Evolutionary conservation across 2,113 vertebrate species (phyloP).

Genomic region (Sinosuthora webbiana): DNA sequence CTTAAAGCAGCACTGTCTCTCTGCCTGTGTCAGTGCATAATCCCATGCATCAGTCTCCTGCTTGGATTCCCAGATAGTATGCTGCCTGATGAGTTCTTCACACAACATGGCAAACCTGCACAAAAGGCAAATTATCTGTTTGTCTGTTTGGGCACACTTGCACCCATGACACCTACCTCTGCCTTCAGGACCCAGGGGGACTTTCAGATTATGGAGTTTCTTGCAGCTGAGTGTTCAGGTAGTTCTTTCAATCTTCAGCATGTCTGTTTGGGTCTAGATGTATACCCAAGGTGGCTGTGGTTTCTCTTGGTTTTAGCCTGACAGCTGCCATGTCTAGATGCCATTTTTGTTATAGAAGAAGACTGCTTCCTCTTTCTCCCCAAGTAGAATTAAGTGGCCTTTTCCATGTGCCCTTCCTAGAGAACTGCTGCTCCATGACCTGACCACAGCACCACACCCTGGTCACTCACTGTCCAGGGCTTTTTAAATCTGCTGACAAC

Average conservation of each 20-base stretch:
- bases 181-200: neutral
- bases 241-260: neutral
- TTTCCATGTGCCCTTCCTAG: neutral
- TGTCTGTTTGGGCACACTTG: neutral
- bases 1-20: neutral
- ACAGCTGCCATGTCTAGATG: neutral
- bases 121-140: neutral
- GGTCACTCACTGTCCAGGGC: neutral
- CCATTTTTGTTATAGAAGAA: neutral
- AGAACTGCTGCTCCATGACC: neutral
- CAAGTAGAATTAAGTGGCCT: neutral
- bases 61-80: neutral
- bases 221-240: neutral
- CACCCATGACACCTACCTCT: neutral
- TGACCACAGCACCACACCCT: neutral
- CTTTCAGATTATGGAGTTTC: neutral
- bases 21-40: neutral
- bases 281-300: neutral
- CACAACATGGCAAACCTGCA: neutral
- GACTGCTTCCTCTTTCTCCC: neutral
- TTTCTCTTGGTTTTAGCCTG: neutral
- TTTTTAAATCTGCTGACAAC: neutral
- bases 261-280: rapidly evolving
- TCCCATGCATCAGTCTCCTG: neutral
- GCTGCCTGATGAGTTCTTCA: neutral